Conservation (phyloP, 2,797 vertebrate genomes). For the Catostomus latipinnis region DNA sequence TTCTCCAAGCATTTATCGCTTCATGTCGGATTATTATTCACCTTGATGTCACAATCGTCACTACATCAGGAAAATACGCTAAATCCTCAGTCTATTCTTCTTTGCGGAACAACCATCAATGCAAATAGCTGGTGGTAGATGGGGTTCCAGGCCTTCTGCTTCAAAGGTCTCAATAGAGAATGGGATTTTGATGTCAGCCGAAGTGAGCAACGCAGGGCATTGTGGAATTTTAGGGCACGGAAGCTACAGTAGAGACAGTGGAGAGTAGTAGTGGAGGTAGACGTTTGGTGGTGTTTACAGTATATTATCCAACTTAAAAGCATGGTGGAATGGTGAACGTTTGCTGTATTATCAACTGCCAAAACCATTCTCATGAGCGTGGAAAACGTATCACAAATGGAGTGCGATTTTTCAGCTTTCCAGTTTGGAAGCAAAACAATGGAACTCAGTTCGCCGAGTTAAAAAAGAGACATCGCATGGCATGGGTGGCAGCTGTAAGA, state of each 20-base stretch:
- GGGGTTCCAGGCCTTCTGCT: neutral
- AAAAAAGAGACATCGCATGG: neutral
- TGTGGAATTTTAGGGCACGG: no score
- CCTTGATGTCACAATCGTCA: no score
- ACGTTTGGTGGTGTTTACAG: neutral
- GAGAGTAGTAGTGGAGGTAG: neutral
- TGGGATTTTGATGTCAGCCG: no score
- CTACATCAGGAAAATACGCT: no score
- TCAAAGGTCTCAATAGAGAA: neutral
- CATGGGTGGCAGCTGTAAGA: conserved; percentile 4
- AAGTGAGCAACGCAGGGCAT: no score
- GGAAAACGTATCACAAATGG: neutral
- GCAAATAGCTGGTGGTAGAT: no score
- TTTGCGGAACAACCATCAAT: no score
- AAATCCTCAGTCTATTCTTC: no score
- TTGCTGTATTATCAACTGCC: neutral
- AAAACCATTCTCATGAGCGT: neutral
- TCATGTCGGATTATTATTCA: no score
- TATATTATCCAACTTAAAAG: neutral
- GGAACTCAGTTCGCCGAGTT: neutral
- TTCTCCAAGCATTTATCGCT: no score
- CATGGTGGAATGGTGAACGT: conserved; percentile 3
- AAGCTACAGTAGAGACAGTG: neutral
- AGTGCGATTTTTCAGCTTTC: neutral
- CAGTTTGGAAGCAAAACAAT: neutral